Base-by-base conservation (phyloP, 2,113 vertebrate species). In the Carassius auratus region DNA sequence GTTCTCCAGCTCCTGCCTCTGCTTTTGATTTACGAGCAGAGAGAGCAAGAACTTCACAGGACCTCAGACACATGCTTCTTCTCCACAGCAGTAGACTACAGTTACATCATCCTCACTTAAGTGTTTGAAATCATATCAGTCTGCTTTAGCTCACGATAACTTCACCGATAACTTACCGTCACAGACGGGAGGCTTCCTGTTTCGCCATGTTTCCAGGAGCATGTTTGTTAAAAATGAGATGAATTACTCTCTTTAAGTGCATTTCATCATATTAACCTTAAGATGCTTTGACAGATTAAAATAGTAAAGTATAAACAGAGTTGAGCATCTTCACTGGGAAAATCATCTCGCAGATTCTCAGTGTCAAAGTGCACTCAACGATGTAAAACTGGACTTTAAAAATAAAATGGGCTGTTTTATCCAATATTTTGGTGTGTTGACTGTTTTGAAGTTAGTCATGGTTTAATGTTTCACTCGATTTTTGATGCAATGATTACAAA, bases 21-120 rank as follows among this genome's bases (percentile, higher is more conserved):
- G 80, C 61, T 45, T 86, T 30, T 83, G 50, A 87, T 84, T 87
- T 23, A 50, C 48, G 48, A 50, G 48, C 48, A 50, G 48, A 4
- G 48, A 50, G 48, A 50, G 12, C 48, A 77, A 81, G 55, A 68
- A 42, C 79, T 79, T 69, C 14, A 86, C 87, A 68, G 85, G 90
- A 88, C 66, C 89, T 66, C 61, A 89, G 81, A 92, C 92, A 90
- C 71, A 57, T 91, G 93, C 87, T 66, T 64, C 74, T 87, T 45
- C 93, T 94, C 84, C 91, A 90, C 57, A 83, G 88, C 87, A 84
- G 88, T 86, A 88, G 90, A 38, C 36, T 87, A 77, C 81, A 69
- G 89, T 93, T 91, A 93, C 92, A 92, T 95, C 92, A 93, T 75
- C 87, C 89, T 90, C 93, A 93, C 89, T 85, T 92, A 91, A 91